Base-by-base conservation (phyloP, 2,113 vertebrate species). In the Gallinago paraguaiae region DNA sequence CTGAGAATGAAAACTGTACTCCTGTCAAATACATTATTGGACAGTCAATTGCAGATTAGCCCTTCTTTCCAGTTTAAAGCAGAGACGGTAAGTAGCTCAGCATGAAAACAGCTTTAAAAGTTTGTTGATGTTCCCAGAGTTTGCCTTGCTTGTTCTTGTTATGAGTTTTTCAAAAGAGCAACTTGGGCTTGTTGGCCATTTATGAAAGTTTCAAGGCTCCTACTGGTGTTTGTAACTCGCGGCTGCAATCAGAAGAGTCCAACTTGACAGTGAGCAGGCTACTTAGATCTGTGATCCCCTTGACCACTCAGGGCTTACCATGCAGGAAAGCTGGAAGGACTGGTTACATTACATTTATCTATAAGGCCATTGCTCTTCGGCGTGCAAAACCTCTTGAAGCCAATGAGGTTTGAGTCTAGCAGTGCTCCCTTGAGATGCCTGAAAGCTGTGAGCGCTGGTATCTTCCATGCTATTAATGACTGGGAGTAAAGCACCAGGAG, bases 41-140 rank as follows among this genome's bases (percentile, higher is more conserved):
- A 72, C 86, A 93, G 78, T 50, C 93, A 95, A 54, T 37, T 88
- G 90, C 90, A 96, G 78, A 80, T 88, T 77, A 92, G 67, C 69
- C 78, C 71, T 87, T 84, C 86, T 85, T 76, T 71, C 80, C 82
- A 70, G 25, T 69, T 77, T 70, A 91, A 85, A 83, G 90, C 61
- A 69, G 45, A 77, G 27, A 54, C 0, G 63, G 84, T 90, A 90
- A 94, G 93, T 93, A 92, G 63, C 48, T 78, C 60, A 81, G 43
- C 28, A 8, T 45, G 48, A 82, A 95, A 80, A 37, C 3, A 71
- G 77, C 59, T 82, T 80, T 19, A 30, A 85, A 82, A 88, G 60
- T 70, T 86, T 1, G 2, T 20, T 27, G 19, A 83, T 35, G 23
- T 74, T 92, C 46, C 37, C 50, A 45, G 37, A 57, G 22, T 79